Percentiles rank a stretch among this genome's conserved stretches.
phyloP scores from a whole-genome alignment of 2,113 vertebrate genomes.

The Mionectes macconnelli region DNA sequence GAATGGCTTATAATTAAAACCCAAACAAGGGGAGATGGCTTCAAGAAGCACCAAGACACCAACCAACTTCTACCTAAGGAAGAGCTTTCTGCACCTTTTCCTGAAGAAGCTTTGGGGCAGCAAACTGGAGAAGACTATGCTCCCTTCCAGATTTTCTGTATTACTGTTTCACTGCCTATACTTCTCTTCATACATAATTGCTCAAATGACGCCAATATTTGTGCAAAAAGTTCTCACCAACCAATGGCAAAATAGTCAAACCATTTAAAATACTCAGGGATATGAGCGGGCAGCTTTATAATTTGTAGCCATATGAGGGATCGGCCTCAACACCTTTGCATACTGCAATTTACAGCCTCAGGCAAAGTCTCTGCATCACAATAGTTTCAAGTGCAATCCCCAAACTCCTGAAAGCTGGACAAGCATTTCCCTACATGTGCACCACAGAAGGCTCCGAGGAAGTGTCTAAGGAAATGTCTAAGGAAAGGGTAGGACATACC shows the following conservation, averaged over 20 bases:
- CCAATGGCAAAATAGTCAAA: background rate
- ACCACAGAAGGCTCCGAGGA: background rate
- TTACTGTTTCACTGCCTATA: background rate
- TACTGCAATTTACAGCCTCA: background rate
- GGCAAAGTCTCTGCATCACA: background rate
- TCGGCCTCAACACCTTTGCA: background rate
- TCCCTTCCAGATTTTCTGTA: background rate
- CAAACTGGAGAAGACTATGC: background rate
- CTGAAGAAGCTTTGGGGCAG: background rate
- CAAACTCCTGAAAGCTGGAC: background rate
- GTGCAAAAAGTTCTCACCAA: background rate
- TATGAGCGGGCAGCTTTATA: background rate
- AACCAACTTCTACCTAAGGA: background rate
- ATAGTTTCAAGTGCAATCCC: background rate
- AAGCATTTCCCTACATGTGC: background rate
- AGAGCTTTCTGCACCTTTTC: background rate
- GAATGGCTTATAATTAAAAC: background rate
- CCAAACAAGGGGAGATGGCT: background rate
- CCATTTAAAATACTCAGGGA: background rate
- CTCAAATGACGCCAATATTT: background rate
- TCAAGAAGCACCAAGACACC: background rate
- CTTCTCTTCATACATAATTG: background rate
- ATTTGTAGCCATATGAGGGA: background rate
- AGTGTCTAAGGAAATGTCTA: slow-evolving; percentile 1
- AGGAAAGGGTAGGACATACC: background rate